Conservation (phyloP, 2,797 vertebrate genomes). For the Eleutherodactylus coqui region DNA sequence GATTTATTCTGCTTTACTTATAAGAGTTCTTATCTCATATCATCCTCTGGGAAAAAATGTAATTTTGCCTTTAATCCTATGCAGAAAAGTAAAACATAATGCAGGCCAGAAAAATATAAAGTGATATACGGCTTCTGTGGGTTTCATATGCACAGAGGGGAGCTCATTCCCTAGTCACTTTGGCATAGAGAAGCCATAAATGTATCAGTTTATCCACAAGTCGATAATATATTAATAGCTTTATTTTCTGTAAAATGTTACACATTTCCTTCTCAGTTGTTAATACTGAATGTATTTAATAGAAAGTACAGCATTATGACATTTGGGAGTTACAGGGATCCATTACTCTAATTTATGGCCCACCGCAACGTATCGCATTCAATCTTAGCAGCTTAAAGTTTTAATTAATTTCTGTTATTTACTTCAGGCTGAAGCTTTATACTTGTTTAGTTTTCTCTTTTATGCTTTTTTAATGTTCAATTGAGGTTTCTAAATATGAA, state of each 20-base stretch:
- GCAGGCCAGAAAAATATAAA: slow-evolving; percentile 11
- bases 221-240: slow-evolving; percentile 32
- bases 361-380: neutral
- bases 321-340: neutral
- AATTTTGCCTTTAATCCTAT: neutral
- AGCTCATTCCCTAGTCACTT: slow-evolving; percentile 30
- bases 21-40: neutral
- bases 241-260: slow-evolving; percentile 29
- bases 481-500: neutral
- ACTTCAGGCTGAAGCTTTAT: neutral
- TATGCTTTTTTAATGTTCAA: slow-evolving; percentile 1
- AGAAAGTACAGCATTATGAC: slow-evolving; percentile 12
- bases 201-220: slow-evolving; percentile 31
- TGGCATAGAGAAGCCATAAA: slow-evolving; percentile 33
- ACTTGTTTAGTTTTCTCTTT: neutral
- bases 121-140: slow-evolving; percentile 10
- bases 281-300: slow-evolving; percentile 32
- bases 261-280: neutral
- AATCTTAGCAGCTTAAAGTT: neutral
- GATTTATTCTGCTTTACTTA: neutral
- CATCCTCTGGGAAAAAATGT: neutral
- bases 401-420: slow-evolving; percentile 26
- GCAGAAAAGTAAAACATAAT: neutral
- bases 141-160: slow-evolving; percentile 12
- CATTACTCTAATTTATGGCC: slow-evolving; percentile 15